Base-by-base conservation (phyloP, 2,113 vertebrate species). In the Callorhinus ursinus region DNA sequence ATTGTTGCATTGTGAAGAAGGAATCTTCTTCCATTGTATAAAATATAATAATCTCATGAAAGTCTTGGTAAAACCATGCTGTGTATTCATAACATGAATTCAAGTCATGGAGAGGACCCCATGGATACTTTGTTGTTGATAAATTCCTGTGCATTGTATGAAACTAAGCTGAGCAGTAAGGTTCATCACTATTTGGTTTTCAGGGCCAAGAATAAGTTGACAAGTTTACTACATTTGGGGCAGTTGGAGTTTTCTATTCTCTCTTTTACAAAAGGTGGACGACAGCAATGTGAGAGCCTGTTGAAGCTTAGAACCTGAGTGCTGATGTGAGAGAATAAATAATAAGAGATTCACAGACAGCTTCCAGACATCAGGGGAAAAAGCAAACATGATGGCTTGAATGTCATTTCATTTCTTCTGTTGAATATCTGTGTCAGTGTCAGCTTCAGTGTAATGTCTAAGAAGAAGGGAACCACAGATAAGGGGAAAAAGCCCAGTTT, bases 391-490 rank as follows among this genome's bases (percentile, higher is more conserved):
- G 31, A 61, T 74, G 46, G 31, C 80, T 42, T 39, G 65, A 57
- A 22, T 74, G 59, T 59, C 55, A 55, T 92, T 97, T 95, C 14
- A n/a, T 95, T 89, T 97, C 77, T 69, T 65, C 26, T 88, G 14
- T 80, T 90, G 67, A 86, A 7, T 81, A 14, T 76, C 74, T 96
- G 33, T 88, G 61, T 67, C 89, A 53, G 14, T 72, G 93, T 79
- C 31, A 3, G 51, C 26, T 84, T 96, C 33, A 67, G 14, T 84
- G 55, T 79, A 19, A 67, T 72, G 67, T 24, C 55, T 80, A 15
- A 28, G n/a, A 88, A 82, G 49, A 71, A 97, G 49, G 53, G 42
- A 95, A 76, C 46, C n/a, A 46, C 51, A 80, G 83, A 36, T 63
- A 79, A 83, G 81, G 85, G 76, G 74, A 24, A 61, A 61, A 93